A percentile compares a stretch with the other conserved stretches of the same genome.
phyloP scores from a whole-genome alignment of 2,797 vertebrate species.

The Poecilia velifera region DNA sequence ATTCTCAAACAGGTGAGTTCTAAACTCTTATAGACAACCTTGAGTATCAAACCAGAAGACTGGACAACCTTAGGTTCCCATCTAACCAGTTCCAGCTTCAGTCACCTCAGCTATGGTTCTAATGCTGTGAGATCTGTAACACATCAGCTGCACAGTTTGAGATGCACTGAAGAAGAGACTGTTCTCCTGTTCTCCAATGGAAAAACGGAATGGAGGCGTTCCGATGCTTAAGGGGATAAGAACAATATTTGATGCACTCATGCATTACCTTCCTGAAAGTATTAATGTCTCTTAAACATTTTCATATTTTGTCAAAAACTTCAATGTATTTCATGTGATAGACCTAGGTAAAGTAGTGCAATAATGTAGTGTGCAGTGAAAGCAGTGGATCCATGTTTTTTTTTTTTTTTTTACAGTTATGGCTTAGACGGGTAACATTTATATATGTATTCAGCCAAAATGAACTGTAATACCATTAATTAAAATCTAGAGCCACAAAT shows the following conservation, averaged over 20 bases:
- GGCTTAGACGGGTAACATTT: neutral
- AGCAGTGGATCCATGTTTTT: neutral
- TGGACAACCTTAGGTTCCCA: neutral
- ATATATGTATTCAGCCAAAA: neutral
- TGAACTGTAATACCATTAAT: neutral
- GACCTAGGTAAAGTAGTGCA: neutral
- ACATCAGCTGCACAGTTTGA: neutral
- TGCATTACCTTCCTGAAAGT: neutral
- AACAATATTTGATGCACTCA: neutral
- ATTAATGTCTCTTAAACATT: neutral
- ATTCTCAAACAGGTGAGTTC: conserved; percentile 92
- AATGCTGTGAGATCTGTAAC: neutral
- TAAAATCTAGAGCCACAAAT: neutral
- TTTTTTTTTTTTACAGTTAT: neutral
- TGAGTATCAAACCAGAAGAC: conserved; percentile 1
- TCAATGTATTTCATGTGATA: neutral
- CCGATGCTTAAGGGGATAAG: neutral
- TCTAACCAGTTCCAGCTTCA: neutral
- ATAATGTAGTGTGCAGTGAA: neutral
- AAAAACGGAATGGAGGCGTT: too few relatives aligned
- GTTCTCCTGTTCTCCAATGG: too few relatives aligned
- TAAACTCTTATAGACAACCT: neutral
- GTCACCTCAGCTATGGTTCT: neutral
- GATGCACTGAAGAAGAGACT: neutral
- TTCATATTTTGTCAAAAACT: neutral